These are phyloP conservation scores for Sipha maydis DNA, from an alignment of 2,888 invertebrate genomes.

Conservation along the genomic window DNA sequence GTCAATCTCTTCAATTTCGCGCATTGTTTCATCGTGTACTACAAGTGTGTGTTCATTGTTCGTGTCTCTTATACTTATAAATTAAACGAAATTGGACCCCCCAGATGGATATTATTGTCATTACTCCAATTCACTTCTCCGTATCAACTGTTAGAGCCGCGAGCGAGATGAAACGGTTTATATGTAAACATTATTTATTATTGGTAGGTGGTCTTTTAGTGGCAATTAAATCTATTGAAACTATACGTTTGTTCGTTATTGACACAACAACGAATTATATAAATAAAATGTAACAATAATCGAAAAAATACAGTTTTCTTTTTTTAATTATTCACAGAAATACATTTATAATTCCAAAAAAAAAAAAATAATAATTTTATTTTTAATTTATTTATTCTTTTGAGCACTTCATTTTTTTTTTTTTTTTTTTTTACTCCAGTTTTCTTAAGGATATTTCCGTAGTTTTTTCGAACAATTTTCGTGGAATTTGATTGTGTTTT, in stretches of 20 bases:
- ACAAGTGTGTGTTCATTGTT: neutral
- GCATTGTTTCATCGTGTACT: neutral
- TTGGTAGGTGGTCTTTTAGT: constrained; percentile 49
- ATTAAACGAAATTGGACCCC: constrained; percentile 56
- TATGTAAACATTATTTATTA: constrained; percentile 55
- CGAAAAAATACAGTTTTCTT: neutral
- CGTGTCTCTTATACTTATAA: constrained; percentile 40
- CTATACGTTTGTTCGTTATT: constrained; percentile 8
- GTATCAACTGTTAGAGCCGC: neutral
- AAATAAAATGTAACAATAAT: constrained; percentile 16
- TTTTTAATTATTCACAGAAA: neutral
- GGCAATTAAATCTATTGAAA: constrained; percentile 51
- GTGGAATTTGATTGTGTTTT: too few species aligned
- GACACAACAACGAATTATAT: neutral
- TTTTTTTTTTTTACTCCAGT: too few species aligned
- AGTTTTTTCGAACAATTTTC: too few species aligned
- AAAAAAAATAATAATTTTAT: too few species aligned
- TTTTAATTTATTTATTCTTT: too few species aligned
- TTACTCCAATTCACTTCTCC: constrained; percentile 45
- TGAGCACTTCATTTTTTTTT: too few species aligned
- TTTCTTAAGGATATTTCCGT: too few species aligned
- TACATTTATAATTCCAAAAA: too few species aligned
- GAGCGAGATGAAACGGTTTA: constrained; percentile 25
- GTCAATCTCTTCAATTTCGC: neutral
- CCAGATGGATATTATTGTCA: constrained; percentile 50